These are phyloP conservation scores for Lutjanus campechanus DNA, from an alignment of 2,797 vertebrate genomes.

Conservation along the genomic window DNA sequence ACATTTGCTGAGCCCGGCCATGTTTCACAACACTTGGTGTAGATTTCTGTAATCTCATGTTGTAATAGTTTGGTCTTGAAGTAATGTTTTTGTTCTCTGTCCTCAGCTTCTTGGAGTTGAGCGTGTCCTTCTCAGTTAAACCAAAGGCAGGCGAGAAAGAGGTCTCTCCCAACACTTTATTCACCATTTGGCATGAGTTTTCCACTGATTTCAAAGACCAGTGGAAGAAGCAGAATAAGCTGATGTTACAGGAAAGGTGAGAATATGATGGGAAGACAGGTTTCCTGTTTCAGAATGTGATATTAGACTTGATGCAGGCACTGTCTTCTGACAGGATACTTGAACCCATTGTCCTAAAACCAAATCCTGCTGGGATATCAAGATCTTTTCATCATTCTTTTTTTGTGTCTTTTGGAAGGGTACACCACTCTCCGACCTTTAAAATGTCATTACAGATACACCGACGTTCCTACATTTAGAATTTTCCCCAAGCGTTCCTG, in stretches of 20 bases:
- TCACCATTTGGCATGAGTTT: constrained; percentile 98
- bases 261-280: constrained; percentile 34
- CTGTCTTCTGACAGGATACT: constrained; percentile 6
- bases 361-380: constrained; percentile 13
- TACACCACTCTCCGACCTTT: constrained; percentile 37
- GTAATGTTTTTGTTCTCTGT: constrained; percentile 73
- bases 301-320: not conserved
- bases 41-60: constrained; percentile 70
- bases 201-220: constrained; percentile 98
- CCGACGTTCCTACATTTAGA: constrained; percentile 52
- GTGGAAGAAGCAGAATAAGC: constrained; percentile 97
- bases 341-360: constrained; percentile 16
- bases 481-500: constrained; percentile 53
- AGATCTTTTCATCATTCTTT: not conserved
- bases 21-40: constrained; percentile 69
- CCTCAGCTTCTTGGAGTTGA: constrained; percentile 94
- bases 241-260: constrained; percentile 94
- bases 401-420: constrained; percentile 15
- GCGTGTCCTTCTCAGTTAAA: constrained; percentile 95
- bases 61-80: constrained; percentile 72
- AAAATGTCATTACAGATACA: constrained; percentile 46
- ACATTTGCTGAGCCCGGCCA: constrained; percentile 59
- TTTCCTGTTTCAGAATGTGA: constrained; percentile 24
- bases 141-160: constrained; percentile 96
- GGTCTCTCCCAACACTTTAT: constrained; percentile 94